Percentiles rank a stretch among this genome's conserved stretches.
Evolutionary conservation across 2,113 vertebrate genomes (phyloP).

Genomic region (Oncorhynchus keta): DNA sequence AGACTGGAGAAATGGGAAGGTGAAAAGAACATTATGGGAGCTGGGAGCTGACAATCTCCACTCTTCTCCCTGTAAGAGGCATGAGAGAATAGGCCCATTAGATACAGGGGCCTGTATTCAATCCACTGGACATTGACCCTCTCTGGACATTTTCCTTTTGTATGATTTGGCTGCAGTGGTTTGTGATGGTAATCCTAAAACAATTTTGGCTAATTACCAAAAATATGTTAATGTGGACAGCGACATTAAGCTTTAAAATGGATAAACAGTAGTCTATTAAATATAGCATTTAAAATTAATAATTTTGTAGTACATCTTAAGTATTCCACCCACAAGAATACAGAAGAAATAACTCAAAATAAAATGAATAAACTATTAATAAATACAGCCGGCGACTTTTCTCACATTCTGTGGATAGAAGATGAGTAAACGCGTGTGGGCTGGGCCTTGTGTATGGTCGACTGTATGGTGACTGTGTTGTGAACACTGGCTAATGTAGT

Average conservation of each 20-base stretch:
- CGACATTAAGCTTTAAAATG: no score
- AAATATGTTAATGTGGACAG: no score
- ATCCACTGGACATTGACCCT: neutral
- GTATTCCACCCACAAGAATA: no score
- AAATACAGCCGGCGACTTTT: no score
- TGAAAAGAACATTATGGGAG: slow-evolving; percentile 64
- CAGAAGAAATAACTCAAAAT: no score
- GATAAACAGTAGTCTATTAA: no score
- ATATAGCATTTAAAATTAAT: no score
- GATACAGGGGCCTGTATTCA: neutral
- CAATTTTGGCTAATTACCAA: slow-evolving; percentile 13
- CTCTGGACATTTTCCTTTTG: slow-evolving; percentile 28
- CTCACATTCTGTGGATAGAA: no score
- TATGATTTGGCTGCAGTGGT: slow-evolving; percentile 34
- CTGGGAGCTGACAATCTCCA: slow-evolving; percentile 58
- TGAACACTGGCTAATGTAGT: slow-evolving; percentile 83
- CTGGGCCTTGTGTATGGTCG: neutral
- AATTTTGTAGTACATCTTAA: no score
- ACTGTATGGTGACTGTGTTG: slow-evolving; percentile 54
- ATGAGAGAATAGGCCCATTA: no score
- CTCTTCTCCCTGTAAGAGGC: no score
- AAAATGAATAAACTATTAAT: no score
- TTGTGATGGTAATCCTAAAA: slow-evolving; percentile 16
- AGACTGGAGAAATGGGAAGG: slow-evolving; percentile 66
- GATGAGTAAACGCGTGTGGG: neutral